These are phyloP conservation scores for Molanna angustata DNA, from an alignment of 2,888 invertebrate species.

Conservation along the genomic window DNA sequence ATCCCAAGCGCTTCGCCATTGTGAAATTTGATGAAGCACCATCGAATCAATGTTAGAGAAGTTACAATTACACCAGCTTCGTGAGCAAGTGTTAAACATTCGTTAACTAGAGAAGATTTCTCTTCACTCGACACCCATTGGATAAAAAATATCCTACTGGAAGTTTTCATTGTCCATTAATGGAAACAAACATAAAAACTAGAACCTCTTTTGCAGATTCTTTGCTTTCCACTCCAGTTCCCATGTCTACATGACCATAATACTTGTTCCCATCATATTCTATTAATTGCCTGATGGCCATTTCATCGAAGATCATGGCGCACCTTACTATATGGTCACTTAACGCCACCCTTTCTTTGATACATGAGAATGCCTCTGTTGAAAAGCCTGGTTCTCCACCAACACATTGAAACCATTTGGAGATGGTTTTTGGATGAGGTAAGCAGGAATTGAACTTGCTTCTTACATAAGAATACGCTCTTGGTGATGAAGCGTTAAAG, in stretches of 20 bases:
- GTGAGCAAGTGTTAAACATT: constrained; percentile 31
- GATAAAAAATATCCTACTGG: constrained; percentile 37
- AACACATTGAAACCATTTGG: constrained; percentile 35
- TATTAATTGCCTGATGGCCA: constrained; percentile 34
- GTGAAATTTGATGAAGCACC: constrained; percentile 19
- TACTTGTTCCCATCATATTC: constrained; percentile 28
- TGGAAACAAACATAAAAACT: constrained; percentile 34
- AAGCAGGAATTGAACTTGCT: constrained; percentile 34
- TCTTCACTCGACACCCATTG: constrained; percentile 32
- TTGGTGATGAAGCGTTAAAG: constrained; percentile 34
- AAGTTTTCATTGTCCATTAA: constrained; percentile 36
- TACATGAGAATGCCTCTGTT: constrained; percentile 33
- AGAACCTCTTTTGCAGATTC: constrained; percentile 30
- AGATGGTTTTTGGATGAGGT: constrained; percentile 35
- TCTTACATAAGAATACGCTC: constrained; percentile 35
- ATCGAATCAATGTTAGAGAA: constrained; percentile 32
- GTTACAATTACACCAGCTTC: constrained; percentile 30
- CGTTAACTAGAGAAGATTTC: constrained; percentile 31
- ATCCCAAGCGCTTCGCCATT: constrained; percentile 30
- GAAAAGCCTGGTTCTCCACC: constrained; percentile 36
- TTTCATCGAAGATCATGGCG: constrained; percentile 35
- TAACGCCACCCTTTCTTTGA: constrained; percentile 28
- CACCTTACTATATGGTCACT: constrained; percentile 30
- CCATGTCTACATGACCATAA: constrained; percentile 32
- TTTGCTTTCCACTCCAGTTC: constrained; percentile 18